Base-by-base conservation (phyloP, 2,797 vertebrate species). In the Micromesistius poutassou region DNA sequence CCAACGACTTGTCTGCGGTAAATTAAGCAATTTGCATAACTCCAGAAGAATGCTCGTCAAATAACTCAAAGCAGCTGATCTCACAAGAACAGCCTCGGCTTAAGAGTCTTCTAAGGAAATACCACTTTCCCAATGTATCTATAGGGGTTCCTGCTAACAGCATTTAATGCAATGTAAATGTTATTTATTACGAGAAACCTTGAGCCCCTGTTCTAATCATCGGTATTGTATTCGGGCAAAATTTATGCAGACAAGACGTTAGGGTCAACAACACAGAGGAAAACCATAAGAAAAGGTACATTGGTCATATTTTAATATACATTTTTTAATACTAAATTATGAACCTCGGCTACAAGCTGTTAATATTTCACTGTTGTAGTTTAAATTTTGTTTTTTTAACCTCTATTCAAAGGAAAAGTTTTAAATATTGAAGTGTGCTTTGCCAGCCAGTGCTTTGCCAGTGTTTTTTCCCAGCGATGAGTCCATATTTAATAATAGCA, bases 401-500 rank as follows among this genome's bases (percentile, higher is more conserved):
- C 80, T 81, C 36, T 33, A 78, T 80, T 84, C 36, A 78, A 76
- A 71, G 6, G 3, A 9, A 66, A 28, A 30, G 8, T 35, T 75
- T 75, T 73, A 33, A 77, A 55, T 13, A 62, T 0, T 80, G 38
- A 25, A 71, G 68, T 83, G 85, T 72, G 75, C 35, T 75, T 76
- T 76, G 71, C 16, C 25, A 14, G 33, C 28, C n/a, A 42, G 7
- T 76, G n/a, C n/a, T n/a, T n/a, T n/a, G n/a, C n/a, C n/a, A n/a
- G n/a, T n/a, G n/a, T n/a, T 86, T 82, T 68, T 74, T 76, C 72
- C 71, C 55, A 66, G 74, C 79, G 78, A 80, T 77, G 73, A 82
- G 80, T 87, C 78, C 87, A 82, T 82, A 85, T 76, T 84, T 85
- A 30, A 78, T 83, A 89, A 84, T 79, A 25, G 55, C 9, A 25